Conservation (phyloP, 2,797 vertebrate genomes). For the Enteromius anoplus region DNA sequence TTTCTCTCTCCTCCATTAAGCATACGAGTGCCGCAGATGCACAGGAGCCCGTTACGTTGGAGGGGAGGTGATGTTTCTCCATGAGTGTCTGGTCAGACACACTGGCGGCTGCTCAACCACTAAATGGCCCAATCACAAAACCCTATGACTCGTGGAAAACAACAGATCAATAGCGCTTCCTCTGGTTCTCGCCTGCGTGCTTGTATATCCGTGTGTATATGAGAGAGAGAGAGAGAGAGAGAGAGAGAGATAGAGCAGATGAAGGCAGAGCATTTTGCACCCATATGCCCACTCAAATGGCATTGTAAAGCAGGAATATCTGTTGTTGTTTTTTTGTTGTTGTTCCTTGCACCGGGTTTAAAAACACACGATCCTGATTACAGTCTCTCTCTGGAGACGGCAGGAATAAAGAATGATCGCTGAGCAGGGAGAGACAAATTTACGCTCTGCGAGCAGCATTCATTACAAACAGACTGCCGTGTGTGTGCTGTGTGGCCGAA, state of each 20-base stretch:
- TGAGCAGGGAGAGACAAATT: conserved; percentile 59
- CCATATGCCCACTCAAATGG: not conserved
- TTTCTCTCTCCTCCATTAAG: conserved; percentile 43
- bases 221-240: conserved; percentile 22
- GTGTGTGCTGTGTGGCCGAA: conserved; percentile 48
- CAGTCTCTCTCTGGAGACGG: conserved; percentile 55
- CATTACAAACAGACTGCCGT: conserved; percentile 55
- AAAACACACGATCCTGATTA: conserved; percentile 56
- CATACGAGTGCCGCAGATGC: conserved; percentile 7
- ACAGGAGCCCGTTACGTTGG: conserved; percentile 26
- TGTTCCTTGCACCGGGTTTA: not conserved
- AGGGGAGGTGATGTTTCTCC: conserved; percentile 44
- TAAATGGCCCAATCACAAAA: conserved; percentile 64
- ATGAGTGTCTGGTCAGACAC: conserved; percentile 57
- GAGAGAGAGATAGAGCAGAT: not conserved
- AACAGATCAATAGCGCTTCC: conserved; percentile 59
- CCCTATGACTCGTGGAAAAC: conserved; percentile 59
- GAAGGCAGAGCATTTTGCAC: conserved; percentile 11
- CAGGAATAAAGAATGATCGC: conserved; percentile 62
- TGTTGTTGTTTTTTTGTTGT: not conserved
- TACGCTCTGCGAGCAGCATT: conserved; percentile 59
- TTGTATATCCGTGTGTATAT: conserved; percentile 19
- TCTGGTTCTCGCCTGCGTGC: conserved; percentile 41
- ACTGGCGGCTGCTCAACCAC: conserved; percentile 55
- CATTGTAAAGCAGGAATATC: conserved; percentile 8